Conservation (phyloP, 2,113 vertebrate genomes). For the Ptilorrhoa leucosticta region DNA sequence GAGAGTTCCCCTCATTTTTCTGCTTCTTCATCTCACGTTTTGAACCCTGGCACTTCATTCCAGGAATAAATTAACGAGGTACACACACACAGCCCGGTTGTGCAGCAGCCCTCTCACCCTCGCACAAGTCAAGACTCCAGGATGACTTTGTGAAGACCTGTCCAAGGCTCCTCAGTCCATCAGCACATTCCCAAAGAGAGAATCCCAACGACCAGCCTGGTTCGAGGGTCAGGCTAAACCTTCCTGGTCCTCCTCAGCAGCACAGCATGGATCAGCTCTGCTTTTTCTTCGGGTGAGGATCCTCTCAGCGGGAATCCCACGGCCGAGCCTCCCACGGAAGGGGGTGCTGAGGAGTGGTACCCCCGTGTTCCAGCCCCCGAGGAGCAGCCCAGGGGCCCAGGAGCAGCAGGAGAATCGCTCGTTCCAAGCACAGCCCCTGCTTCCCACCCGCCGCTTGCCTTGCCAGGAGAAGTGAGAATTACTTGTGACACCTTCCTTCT, state of each 20-base stretch:
- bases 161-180: not conserved
- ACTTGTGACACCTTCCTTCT: not conserved
- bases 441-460: not conserved
- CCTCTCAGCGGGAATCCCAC: not conserved
- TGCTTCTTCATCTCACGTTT: not conserved
- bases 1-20: not conserved
- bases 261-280: not conserved
- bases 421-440: not conserved
- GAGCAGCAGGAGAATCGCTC: not conserved
- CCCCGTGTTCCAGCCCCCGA: not conserved
- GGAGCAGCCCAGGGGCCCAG: not conserved
- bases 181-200: not conserved
- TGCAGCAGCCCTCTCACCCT: not conserved
- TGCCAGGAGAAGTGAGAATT: constrained; percentile 18
- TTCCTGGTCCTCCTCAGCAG: not conserved
- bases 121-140: not conserved
- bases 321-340: not conserved
- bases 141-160: not conserved
- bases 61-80: not conserved
- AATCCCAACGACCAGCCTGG: not conserved
- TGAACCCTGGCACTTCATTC: not conserved
- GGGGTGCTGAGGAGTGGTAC: not conserved
- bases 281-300: not conserved
- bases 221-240: not conserved
- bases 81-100: not conserved